These are phyloP conservation scores for Struthio camelus DNA, from an alignment of 2,113 vertebrate genomes.

Conservation along the genomic window DNA sequence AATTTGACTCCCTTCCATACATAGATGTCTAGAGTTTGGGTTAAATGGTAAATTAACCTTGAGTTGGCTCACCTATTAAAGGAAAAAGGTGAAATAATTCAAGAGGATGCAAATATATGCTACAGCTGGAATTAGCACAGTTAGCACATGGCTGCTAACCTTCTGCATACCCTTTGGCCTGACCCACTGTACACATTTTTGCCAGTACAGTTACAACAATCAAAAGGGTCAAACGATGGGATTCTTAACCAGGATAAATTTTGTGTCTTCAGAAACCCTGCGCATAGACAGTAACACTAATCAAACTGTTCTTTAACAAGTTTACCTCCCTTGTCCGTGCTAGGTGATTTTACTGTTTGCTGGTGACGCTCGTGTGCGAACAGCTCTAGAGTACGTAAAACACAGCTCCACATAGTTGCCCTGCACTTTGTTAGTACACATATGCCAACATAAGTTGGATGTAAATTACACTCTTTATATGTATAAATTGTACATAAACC, in stretches of 20 bases:
- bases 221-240: not conserved
- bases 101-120: not conserved
- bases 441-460: fast-evolving
- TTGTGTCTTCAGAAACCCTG: not conserved
- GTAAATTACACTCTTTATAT: not conserved
- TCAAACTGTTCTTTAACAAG: not conserved
- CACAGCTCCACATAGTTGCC: fast-evolving
- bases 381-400: fast-evolving
- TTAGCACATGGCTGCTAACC: not conserved
- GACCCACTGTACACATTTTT: not conserved
- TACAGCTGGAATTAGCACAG: not conserved
- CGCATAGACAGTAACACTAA: fast-evolving
- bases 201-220: not conserved
- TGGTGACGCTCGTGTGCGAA: not conserved
- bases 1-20: not conserved
- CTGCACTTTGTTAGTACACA: not conserved
- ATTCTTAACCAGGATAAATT: fast-evolving
- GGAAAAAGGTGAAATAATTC: not conserved
- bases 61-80: not conserved
- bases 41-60: not conserved
- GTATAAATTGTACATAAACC: not conserved
- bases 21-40: not conserved
- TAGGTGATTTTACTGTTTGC: not conserved
- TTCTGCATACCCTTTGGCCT: not conserved
- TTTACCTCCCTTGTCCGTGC: fast-evolving